Conservation (phyloP, 2,113 vertebrate genomes). For the Zingel zingel region DNA sequence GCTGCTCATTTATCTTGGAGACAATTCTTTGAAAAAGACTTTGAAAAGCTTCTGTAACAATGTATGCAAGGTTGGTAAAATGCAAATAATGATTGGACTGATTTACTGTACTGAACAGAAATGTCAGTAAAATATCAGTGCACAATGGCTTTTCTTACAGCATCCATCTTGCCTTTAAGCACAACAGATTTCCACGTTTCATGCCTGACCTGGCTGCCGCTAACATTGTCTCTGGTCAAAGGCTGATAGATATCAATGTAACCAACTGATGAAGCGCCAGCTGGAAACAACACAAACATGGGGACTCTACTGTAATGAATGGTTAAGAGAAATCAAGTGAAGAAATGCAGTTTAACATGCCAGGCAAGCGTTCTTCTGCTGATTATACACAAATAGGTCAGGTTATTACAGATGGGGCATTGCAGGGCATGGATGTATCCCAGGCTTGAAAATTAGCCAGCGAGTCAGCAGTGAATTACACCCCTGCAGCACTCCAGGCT, state of each 20-base stretch:
- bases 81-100: neutral
- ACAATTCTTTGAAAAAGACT: neutral
- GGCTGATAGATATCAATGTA: slow-evolving; percentile 30
- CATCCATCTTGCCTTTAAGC: neutral
- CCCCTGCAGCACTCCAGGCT: slow-evolving; percentile 27
- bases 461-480: slow-evolving; percentile 39
- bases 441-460: slow-evolving; percentile 56
- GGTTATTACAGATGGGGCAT: slow-evolving; percentile 44
- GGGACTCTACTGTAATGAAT: neutral
- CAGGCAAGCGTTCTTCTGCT: slow-evolving; percentile 8
- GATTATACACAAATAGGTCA: slow-evolving; percentile 63
- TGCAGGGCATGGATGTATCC: slow-evolving; percentile 30
- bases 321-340: slow-evolving; percentile 23
- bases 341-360: slow-evolving; percentile 29
- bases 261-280: slow-evolving; percentile 35
- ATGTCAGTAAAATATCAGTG: neutral
- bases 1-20: neutral
- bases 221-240: slow-evolving; percentile 24
- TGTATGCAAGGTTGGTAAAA: neutral
- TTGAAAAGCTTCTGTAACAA: neutral
- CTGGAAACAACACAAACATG: slow-evolving; percentile 49
- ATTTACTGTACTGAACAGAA: neutral
- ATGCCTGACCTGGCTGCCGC: slow-evolving; percentile 32
- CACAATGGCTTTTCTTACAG: neutral
- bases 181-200: slow-evolving; percentile 9